Percentiles rank a stretch among this genome's conserved stretches.
phyloP scores from a whole-genome alignment of 2,113 vertebrate species.

The Pelodiscus sinensis region DNA sequence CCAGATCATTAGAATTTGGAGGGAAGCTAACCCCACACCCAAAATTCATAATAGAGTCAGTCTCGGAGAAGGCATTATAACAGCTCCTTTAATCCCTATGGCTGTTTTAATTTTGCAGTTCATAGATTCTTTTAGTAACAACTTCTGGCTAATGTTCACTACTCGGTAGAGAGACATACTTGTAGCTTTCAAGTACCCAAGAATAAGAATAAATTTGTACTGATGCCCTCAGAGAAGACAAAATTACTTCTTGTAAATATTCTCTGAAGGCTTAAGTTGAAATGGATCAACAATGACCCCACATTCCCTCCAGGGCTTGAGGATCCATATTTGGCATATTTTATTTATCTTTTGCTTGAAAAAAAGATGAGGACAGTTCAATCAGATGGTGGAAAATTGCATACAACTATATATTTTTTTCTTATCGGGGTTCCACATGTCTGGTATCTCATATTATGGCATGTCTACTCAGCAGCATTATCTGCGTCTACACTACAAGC shows the following conservation, averaged over 20 bases:
- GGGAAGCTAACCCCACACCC: background rate
- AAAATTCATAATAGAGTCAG: background rate
- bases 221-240: background rate
- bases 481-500: no score
- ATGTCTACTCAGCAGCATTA: no score
- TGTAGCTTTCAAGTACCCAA: background rate
- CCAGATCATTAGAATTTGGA: background rate
- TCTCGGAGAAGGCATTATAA: background rate
- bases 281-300: background rate
- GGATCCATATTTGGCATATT: background rate
- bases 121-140: background rate
- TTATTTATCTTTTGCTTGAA: background rate
- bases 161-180: background rate
- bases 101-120: background rate
- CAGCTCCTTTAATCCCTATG: background rate
- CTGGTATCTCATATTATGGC: background rate
- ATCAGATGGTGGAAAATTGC: background rate
- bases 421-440: background rate
- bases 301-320: background rate
- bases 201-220: slow-evolving; percentile 1
- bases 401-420: background rate
- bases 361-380: background rate
- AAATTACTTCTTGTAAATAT: slow-evolving; percentile 44
- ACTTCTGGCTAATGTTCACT: background rate
- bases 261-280: background rate